A percentile compares a stretch with the other conserved stretches of the same genome.
These are phyloP conservation scores for Megamerina dolium DNA, from an alignment of 2,888 invertebrate genomes.

Conservation along the genomic window DNA sequence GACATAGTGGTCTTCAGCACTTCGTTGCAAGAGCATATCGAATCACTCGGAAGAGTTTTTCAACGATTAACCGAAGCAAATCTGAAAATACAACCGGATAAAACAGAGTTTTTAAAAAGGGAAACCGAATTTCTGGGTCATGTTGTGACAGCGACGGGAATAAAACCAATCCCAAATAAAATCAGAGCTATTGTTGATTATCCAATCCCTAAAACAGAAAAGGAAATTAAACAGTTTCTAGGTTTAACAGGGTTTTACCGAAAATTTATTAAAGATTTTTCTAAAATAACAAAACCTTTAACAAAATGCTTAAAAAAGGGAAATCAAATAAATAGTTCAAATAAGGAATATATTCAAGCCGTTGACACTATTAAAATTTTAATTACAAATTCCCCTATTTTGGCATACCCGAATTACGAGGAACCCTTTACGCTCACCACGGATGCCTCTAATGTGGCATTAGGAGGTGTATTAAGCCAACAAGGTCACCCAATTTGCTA, in stretches of 20 bases:
- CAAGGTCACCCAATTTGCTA: slow-evolving; percentile 13
- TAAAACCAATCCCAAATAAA: slow-evolving; percentile 31
- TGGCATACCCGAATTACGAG: slow-evolving; percentile 17
- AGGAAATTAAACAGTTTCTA: slow-evolving; percentile 27
- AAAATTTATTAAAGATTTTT: slow-evolving; percentile 19
- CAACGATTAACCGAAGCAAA: slow-evolving; percentile 2
- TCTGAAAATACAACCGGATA: too few species aligned
- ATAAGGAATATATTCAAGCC: slow-evolving; percentile 8
- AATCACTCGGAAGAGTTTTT: slow-evolving; percentile 26
- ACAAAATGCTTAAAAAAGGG: slow-evolving; percentile 18
- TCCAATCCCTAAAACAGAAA: slow-evolving; percentile 23
- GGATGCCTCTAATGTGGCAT: slow-evolving; percentile 16
- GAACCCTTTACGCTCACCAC: slow-evolving; percentile 16
- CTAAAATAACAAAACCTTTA: slow-evolving; percentile 17
- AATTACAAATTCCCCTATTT: slow-evolving; percentile 14
- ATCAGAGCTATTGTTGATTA: slow-evolving; percentile 23
- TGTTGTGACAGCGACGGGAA: slow-evolving; percentile 28
- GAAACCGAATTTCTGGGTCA: slow-evolving; percentile 31
- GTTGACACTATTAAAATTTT: slow-evolving; percentile 12
- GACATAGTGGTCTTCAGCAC: slow-evolving; percentile 12
- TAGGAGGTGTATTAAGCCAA: slow-evolving; percentile 19
- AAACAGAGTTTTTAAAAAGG: too few species aligned
- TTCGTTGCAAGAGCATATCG: slow-evolving; percentile 10
- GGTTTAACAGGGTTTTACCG: slow-evolving; percentile 26
- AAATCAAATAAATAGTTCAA: slow-evolving; percentile 4